Percentiles rank a stretch among this genome's conserved stretches.
Conservation (phyloP, 2,113 vertebrate species). For the Phasianus colchicus region DNA sequence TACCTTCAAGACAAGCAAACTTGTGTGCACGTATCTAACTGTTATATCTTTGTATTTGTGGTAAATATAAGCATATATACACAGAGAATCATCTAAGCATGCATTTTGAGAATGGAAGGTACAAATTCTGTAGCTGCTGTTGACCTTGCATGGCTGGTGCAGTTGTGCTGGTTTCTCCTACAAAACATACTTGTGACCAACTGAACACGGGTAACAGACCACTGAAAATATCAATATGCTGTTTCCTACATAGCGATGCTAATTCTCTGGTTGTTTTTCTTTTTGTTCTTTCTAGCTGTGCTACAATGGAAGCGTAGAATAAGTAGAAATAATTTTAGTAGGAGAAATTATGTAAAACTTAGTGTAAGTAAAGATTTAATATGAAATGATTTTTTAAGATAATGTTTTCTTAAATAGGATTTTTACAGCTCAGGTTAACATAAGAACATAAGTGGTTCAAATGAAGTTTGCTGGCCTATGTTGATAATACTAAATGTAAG, state of each 20-base stretch:
- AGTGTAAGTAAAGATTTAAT: not conserved
- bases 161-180: not conserved
- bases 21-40: not conserved
- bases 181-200: not conserved
- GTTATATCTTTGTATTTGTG: not conserved
- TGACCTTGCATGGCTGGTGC: not conserved
- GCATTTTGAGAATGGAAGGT: not conserved
- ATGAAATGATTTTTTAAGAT: not conserved
- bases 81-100: not conserved
- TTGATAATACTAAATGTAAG: constrained; percentile 13
- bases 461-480: not conserved
- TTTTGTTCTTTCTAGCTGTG: not conserved
- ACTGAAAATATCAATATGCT: accelerated
- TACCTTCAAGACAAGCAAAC: not conserved
- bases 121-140: not conserved
- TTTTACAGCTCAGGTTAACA: not conserved
- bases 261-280: not conserved
- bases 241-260: not conserved
- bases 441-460: constrained; percentile 2
- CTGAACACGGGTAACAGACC: not conserved
- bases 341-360: not conserved
- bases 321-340: not conserved
- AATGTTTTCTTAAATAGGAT: not conserved
- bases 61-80: accelerated
- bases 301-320: not conserved